A percentile compares a stretch with the other conserved stretches of the same genome.
Evolutionary conservation across 1,140 invertebrate species (phyloP).

Genomic region (Papilio aristodemus): DNA sequence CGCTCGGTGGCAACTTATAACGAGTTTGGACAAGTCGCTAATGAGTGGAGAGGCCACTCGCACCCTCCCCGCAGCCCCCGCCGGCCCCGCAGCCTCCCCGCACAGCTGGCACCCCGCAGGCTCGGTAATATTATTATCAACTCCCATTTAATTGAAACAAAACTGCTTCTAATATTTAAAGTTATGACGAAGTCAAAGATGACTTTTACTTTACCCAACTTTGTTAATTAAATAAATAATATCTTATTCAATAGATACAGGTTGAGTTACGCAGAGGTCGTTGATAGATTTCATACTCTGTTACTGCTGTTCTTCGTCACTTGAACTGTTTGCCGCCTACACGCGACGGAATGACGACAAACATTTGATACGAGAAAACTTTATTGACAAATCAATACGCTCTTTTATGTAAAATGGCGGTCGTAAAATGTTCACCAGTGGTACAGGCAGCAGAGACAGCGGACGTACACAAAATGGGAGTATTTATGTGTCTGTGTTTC

Average conservation of each 20-base stretch:
- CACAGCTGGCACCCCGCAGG: not conserved
- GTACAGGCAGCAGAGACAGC: no score
- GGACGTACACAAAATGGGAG: no score
- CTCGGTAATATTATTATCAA: constrained; percentile 1
- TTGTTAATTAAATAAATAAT: not conserved
- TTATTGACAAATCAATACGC: no score
- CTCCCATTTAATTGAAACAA: constrained; percentile 10
- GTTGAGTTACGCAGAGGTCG: no score
- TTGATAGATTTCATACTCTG: no score
- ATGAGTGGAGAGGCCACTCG: constrained; percentile 56
- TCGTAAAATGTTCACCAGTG: no score
- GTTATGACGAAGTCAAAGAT: not conserved
- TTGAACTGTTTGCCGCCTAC: no score
- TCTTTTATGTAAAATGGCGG: no score
- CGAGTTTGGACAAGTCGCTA: constrained; percentile 70
- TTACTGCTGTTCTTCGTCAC: no score
- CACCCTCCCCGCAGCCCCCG: constrained; percentile 34
- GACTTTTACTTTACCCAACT: not conserved
- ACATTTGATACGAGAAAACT: no score
- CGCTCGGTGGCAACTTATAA: constrained; percentile 58
- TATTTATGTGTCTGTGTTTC: no score
- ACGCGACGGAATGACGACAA: no score
- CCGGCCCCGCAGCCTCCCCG: constrained; percentile 26
- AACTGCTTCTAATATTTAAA: not conserved
- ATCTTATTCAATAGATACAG: not conserved